Base-by-base conservation (phyloP, 2,888 invertebrate genomes). In the Ctena decussata region DNA sequence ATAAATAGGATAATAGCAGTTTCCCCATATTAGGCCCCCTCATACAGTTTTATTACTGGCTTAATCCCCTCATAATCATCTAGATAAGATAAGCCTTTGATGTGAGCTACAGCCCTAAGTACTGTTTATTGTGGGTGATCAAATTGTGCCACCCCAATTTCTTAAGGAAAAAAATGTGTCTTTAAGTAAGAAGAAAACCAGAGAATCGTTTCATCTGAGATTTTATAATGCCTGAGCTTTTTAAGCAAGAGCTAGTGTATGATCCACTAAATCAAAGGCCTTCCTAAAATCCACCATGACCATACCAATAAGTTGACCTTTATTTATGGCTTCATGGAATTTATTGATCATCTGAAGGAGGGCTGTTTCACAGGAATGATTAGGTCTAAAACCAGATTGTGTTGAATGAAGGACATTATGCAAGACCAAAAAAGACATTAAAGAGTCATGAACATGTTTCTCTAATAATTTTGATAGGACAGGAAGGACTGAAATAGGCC, bases 221-320 rank as follows among this genome's bases (percentile, higher is more conserved):
- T 24, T 60, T 60, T 30, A 21, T 60, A 60, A 30, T 60, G 27
- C 60, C 21, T 30, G 5, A 60, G 60, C 1, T 60, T 60, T 60
- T 60, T 30, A 60, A 30, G 30, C n/a, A 53, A 53, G 53, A n/a
- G n/a, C n/a, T n/a, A 53, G 12, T 15, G 53, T 53, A 53, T 53
- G 53, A n/a, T 53, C 53, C 21, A 53, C 60, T 60, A 60, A 60
- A 30, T 60, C 60, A 60, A 60, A 60, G 60, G 60, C 60, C 60
- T 60, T 60, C 27, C 60, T 60, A 30, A 60, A 60, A 60, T 60
- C 27, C 6, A 60, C 60, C 60, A 60, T 60, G 32, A 60, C 60
- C 60, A 60, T 60, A 30, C 27, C 60, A 60, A 27, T 60, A 5
- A 30, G 18, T 60, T 60, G 60, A 30, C 60, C 60, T 27, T 60